These are phyloP conservation scores for Pyrocephalus nanus DNA, from an alignment of 2,797 vertebrate species.

Conservation along the genomic window DNA sequence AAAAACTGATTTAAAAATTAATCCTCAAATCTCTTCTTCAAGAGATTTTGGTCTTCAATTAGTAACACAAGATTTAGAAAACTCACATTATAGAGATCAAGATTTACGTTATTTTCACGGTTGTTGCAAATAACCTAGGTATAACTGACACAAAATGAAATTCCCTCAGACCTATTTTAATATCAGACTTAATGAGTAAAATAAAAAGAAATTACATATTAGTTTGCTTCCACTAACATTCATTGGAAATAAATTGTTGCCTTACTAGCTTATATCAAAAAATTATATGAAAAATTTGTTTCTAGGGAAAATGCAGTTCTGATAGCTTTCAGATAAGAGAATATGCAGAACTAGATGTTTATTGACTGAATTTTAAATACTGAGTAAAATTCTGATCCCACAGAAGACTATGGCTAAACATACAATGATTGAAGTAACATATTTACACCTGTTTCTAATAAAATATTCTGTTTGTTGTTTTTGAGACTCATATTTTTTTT, in stretches of 20 bases:
- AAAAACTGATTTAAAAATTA: constrained; percentile 89
- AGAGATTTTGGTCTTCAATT: constrained; percentile 87
- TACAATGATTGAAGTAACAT: neutral
- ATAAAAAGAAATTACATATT: constrained; percentile 3
- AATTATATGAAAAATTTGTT: neutral
- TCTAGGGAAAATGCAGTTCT: neutral
- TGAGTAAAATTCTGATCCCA: neutral
- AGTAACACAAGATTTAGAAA: constrained; percentile 81
- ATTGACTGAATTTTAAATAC: neutral
- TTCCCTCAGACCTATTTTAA: constrained; percentile 44
- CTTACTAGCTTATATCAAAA: neutral
- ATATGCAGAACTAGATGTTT: neutral
- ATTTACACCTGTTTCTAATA: neutral
- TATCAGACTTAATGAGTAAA: constrained; percentile 45
- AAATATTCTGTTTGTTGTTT: neutral
- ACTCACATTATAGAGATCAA: constrained; percentile 76
- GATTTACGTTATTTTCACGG: constrained; percentile 71
- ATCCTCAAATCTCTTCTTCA: constrained; percentile 88
- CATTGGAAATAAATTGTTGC: neutral
- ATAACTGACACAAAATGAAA: constrained; percentile 57
- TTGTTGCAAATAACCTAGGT: constrained; percentile 57
- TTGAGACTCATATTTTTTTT: neutral
- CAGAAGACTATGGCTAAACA: neutral
- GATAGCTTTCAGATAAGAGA: neutral
- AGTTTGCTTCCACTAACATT: neutral